Evolutionary conservation across 2,113 vertebrate species (phyloP).

Genomic region (Siniperca knerii): DNA sequence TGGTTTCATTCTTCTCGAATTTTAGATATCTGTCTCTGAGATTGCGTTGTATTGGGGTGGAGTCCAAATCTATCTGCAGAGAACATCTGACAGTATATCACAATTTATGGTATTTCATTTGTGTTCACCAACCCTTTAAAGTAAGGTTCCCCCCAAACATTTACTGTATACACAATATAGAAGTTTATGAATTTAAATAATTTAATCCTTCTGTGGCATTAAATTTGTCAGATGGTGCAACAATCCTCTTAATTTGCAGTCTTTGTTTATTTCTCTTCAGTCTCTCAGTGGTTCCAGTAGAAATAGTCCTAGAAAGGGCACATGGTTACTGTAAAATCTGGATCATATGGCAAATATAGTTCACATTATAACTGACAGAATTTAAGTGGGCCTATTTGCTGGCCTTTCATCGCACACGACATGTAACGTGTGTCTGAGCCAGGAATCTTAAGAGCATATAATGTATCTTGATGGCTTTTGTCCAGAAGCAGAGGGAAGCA

Average conservation of each 20-base stretch:
- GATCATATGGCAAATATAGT: not conserved
- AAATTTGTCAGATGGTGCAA: not conserved
- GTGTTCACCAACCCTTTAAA: not conserved
- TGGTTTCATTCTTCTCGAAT: not conserved
- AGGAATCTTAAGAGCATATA: not conserved
- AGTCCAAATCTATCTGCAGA: not conserved
- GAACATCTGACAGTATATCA: not conserved
- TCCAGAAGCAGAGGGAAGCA: conserved; percentile 63
- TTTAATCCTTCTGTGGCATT: not conserved
- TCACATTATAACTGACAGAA: not conserved
- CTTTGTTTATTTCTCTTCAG: not conserved
- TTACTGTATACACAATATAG: not conserved
- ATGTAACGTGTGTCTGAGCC: conserved; percentile 4
- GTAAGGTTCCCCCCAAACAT: not conserved
- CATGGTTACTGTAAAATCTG: not conserved
- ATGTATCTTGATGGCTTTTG: conserved; percentile 26
- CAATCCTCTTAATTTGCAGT: no score
- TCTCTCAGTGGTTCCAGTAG: not conserved
- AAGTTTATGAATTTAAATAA: not conserved
- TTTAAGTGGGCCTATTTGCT: not conserved
- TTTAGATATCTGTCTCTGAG: not conserved
- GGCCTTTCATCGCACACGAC: not conserved
- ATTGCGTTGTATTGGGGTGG: not conserved
- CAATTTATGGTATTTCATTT: not conserved
- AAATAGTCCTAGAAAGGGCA: not conserved